Percentiles rank a stretch among this genome's conserved stretches.
Conservation (phyloP, 1,140 invertebrate genomes). For the Leptopilina clavipes region DNA sequence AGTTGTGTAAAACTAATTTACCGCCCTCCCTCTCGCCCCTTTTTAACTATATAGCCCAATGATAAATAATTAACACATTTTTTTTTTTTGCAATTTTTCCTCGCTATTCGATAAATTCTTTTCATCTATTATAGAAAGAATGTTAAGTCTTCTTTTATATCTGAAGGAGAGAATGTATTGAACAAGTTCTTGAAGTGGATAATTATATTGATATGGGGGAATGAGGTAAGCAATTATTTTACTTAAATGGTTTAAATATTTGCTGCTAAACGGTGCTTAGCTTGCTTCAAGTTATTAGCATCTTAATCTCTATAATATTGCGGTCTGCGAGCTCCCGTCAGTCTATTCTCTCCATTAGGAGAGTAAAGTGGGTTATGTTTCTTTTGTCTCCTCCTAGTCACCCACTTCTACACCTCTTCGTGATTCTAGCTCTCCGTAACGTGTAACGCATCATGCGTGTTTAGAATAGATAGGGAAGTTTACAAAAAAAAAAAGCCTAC, state of each 20-base stretch:
- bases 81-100: background rate
- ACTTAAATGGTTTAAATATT: slow-evolving; percentile 49
- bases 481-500: background rate
- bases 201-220: slow-evolving; percentile 41
- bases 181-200: slow-evolving; percentile 6
- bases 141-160: slow-evolving; percentile 4
- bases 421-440: slow-evolving; percentile 3
- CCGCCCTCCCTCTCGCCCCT: too few species aligned
- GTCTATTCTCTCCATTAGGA: slow-evolving; percentile 44
- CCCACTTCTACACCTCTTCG: slow-evolving; percentile 41
- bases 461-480: background rate
- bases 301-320: slow-evolving; percentile 47
- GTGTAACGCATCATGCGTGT: background rate
- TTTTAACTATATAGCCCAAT: background rate
- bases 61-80: background rate
- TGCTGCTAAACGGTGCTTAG: slow-evolving; percentile 45
- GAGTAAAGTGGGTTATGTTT: slow-evolving; percentile 56
- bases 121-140: slow-evolving; percentile 18
- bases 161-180: background rate
- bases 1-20: too few species aligned
- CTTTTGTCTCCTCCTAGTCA: slow-evolving; percentile 54
- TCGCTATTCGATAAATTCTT: slow-evolving; percentile 4
- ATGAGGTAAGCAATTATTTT: slow-evolving; percentile 44
- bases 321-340: slow-evolving; percentile 43
- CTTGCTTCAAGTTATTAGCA: slow-evolving; percentile 52